A percentile compares a stretch with the other conserved stretches of the same genome.
Evolutionary conservation across 2,113 vertebrate genomes (phyloP).

Genomic region (Scomber colias): DNA sequence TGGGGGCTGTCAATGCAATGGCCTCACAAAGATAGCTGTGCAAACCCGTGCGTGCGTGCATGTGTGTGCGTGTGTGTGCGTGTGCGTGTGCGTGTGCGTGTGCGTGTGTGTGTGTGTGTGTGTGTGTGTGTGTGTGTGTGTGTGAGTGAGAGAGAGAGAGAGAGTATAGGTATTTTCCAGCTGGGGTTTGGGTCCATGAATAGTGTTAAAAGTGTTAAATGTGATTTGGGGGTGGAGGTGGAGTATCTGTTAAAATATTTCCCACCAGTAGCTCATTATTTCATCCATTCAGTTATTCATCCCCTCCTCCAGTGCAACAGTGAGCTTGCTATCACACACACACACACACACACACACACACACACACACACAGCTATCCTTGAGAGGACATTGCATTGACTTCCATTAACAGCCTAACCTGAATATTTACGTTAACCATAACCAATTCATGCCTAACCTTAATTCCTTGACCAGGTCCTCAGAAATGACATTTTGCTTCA

Average conservation of each 20-base stretch:
- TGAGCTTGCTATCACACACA: slow-evolving; percentile 4
- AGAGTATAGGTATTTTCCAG: slow-evolving; percentile 28
- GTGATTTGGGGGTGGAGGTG: slow-evolving; percentile 14
- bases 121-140: slow-evolving; percentile 35
- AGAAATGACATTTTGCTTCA: no score
- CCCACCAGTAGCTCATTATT: slow-evolving; percentile 64
- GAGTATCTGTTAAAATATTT: slow-evolving; percentile 50
- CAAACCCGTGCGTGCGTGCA: no score
- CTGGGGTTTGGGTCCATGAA: slow-evolving; percentile 44
- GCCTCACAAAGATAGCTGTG: no score
- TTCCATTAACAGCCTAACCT: no score
- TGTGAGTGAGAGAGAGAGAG: slow-evolving; percentile 2
- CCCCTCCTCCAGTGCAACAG: slow-evolving; percentile 18
- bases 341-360: no score
- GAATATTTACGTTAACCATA: no score
- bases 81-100: no score
- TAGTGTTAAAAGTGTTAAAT: slow-evolving; percentile 18
- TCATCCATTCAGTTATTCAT: slow-evolving; percentile 37
- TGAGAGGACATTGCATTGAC: no score
- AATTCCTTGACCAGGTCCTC: no score
- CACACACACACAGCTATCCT: background rate
- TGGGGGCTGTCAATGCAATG: no score
- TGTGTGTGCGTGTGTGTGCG: no score
- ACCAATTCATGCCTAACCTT: no score
- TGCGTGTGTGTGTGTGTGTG: slow-evolving; percentile 35